These are phyloP conservation scores for Orthonychiurus folsomi DNA, from an alignment of 2,888 invertebrate species.

Conservation along the genomic window DNA sequence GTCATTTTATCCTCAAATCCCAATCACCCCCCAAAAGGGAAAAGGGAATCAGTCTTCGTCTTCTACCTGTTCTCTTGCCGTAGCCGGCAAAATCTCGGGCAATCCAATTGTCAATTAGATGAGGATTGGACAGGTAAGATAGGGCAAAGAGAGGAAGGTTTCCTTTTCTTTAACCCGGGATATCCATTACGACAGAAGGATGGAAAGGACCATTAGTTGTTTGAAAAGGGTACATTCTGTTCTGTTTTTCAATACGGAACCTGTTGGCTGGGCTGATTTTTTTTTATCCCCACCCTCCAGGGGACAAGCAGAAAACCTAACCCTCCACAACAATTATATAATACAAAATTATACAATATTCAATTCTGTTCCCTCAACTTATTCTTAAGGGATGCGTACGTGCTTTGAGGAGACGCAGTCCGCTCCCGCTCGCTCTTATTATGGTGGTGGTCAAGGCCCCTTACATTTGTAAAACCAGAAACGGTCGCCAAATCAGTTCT, in stretches of 20 bases:
- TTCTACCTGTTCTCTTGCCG: neutral
- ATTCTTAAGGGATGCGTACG: neutral
- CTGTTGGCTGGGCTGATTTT: too few species aligned
- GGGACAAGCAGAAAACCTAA: too few species aligned
- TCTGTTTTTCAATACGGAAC: neutral
- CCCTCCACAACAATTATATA: neutral
- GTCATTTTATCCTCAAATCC: neutral
- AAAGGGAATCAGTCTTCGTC: too few species aligned
- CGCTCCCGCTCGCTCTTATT: too few species aligned
- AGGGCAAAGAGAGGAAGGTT: neutral
- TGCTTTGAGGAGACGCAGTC: too few species aligned
- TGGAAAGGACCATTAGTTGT: too few species aligned
- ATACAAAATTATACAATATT: neutral
- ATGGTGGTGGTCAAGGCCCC: constrained; percentile 2
- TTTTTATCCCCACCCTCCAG: too few species aligned
- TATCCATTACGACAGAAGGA: neutral
- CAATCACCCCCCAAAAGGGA: neutral
- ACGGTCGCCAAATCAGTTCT: too few species aligned
- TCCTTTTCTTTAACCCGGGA: too few species aligned
- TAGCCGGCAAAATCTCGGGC: neutral
- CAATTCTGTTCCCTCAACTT: neutral
- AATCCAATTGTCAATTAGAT: neutral
- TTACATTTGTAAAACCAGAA: too few species aligned
- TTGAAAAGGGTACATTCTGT: neutral
- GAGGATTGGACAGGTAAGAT: neutral